A percentile compares a stretch with the other conserved stretches of the same genome.
phyloP scores from a whole-genome alignment of 1,140 invertebrate genomes.

The Hyposmocoma kahamanoa region DNA sequence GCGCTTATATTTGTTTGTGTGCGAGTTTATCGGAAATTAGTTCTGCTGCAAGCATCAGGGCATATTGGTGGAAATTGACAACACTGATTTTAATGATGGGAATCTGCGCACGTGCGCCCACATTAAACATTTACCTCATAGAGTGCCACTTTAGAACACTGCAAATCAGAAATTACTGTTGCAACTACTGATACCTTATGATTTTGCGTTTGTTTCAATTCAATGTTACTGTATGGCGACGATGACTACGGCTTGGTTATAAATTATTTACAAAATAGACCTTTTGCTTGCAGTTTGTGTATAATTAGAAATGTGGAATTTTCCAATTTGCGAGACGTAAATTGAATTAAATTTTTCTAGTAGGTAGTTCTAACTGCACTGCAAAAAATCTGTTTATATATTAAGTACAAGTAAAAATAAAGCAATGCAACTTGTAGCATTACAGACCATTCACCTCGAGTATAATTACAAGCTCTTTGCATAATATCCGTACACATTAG shows the following conservation, averaged over 20 bases:
- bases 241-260: conserved; percentile 4
- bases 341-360: too few relatives aligned
- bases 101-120: conserved; percentile 40
- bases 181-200: conserved; percentile 25
- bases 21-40: conserved; percentile 59
- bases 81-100: conserved; percentile 48
- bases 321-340: too few relatives aligned
- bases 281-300: too few relatives aligned
- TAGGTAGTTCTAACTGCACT: not conserved
- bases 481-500: conserved; percentile 60
- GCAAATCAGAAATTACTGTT: conserved; percentile 44
- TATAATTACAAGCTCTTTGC: conserved; percentile 53
- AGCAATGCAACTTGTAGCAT: conserved; percentile 44
- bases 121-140: conserved; percentile 46
- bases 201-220: conserved; percentile 29
- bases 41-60: conserved; percentile 39
- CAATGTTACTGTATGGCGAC: conserved; percentile 24
- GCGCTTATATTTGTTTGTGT: conserved; percentile 31
- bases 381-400: not conserved
- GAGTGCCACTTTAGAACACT: conserved; percentile 24
- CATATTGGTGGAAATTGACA: conserved; percentile 54
- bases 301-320: not conserved
- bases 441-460: conserved; percentile 42
- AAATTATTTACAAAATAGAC: too few relatives aligned
- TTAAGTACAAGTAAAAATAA: conserved; percentile 19